Evolutionary conservation across 2,113 vertebrate species (phyloP), one percentile per base, ranked within the genome.

Genomic region (Sturnira hondurensis): DNA sequence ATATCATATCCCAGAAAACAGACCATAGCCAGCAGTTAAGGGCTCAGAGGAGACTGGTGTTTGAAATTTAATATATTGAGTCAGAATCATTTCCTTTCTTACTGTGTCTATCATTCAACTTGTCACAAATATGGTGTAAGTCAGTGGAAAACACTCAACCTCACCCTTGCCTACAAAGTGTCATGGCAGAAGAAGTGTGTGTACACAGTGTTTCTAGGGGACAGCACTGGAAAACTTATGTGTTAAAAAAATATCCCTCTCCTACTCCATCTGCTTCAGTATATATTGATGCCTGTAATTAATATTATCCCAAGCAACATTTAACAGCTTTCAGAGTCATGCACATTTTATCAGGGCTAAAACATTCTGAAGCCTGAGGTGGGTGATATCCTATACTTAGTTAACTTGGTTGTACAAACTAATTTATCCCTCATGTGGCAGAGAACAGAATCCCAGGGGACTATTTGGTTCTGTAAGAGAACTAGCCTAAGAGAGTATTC

Each of bases 41-140:
- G 85, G 20, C 38, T 9, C 45, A 93, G 52, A 95, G 73, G 38
- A 93, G 43, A 58, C 12, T 88, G 14, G 13, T 85, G 28, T 94
- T 97, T 88, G 19, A 91, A 97, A 95, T 94, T 70, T 38, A 91
- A 84, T 77, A n/a, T 88, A 19, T 45, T 95, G 76, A 93, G 24
- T 88, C 56, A 85, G 65, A 91, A 93, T 81, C 33, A 77, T 77
- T 81, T 71, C 33, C 45, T 85, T n/a, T 94, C 65, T 67, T 81
- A 94, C 58, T 85, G 58, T 91, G 43, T 81, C 28, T 31, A 41
- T 71, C 8, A 9, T 94, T 24, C 45, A 91, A 76, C 93, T 84
- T 94, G 76, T 88, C n/a, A 95, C 31, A 85, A 71, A 52, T 36
- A 91, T 86, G 38, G 31, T 0, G 8, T 65, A 95, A 81, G 19